Evolutionary conservation across 2,113 vertebrate genomes (phyloP).

Genomic region (Hiodon tergisus): DNA sequence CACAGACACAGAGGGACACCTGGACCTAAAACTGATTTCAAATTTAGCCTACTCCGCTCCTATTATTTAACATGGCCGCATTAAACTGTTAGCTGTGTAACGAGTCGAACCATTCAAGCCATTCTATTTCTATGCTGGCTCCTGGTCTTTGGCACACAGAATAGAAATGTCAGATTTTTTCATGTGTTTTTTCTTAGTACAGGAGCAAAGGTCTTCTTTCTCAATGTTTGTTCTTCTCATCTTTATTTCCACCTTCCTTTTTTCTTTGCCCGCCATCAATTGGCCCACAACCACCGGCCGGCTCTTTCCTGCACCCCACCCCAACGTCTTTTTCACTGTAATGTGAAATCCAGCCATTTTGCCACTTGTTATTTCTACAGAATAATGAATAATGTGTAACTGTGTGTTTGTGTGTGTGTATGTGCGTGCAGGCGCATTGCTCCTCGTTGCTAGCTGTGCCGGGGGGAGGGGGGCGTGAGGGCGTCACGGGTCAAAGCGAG

Average conservation of each 20-base stretch:
- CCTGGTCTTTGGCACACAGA: constrained; percentile 20
- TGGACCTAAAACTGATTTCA: no score
- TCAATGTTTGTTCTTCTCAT: background rate
- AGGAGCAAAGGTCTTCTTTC: no score
- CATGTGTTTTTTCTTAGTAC: background rate
- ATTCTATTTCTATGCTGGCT: no score
- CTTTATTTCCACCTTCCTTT: background rate
- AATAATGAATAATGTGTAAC: no score
- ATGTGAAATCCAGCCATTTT: background rate
- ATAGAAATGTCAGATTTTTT: background rate
- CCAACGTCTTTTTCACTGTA: background rate
- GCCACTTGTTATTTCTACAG: no score
- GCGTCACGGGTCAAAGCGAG: background rate
- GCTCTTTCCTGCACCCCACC: background rate
- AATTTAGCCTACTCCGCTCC: no score
- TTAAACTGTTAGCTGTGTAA: no score
- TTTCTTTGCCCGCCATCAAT: background rate
- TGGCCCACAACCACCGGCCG: background rate
- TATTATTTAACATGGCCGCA: no score
- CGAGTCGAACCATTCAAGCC: no score
- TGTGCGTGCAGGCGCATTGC: background rate
- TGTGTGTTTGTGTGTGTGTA: no score
- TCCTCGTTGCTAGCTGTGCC: background rate
- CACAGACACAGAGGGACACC: no score
- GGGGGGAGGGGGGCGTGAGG: background rate